Evolutionary conservation across 2,888 invertebrate genomes (phyloP).

Genomic region (Aphodius sticticus): DNA sequence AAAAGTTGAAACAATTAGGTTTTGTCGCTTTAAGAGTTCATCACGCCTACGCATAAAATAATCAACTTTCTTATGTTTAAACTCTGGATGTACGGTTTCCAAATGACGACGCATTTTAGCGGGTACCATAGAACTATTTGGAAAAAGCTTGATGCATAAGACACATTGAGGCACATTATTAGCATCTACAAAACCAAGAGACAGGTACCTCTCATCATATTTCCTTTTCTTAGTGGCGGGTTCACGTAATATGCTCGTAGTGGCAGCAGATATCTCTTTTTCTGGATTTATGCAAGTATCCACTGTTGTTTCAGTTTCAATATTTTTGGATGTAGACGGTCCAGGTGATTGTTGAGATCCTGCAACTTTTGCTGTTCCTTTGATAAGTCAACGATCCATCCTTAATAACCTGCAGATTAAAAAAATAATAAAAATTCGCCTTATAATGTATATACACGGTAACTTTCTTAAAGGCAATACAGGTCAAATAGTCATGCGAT

Average conservation of each 20-base stretch:
- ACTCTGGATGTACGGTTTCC: conserved; percentile 26
- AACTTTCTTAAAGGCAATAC: too few species aligned
- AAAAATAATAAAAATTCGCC: too few species aligned
- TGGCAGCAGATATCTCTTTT: conserved; percentile 4
- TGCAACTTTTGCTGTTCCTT: background rate
- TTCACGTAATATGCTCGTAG: conserved; percentile 4
- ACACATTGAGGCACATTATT: conserved; percentile 25
- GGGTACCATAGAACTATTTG: conserved; percentile 30
- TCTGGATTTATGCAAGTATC: conserved; percentile 4
- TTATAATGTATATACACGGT: too few species aligned
- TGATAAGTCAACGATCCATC: too few species aligned
- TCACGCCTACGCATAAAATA: conserved; percentile 19
- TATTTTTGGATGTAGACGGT: background rate
- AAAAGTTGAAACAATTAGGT: conserved; percentile 14
- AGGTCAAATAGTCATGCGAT: too few species aligned
- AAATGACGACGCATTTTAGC: conserved; percentile 26
- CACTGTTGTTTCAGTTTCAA: conserved; percentile 4
- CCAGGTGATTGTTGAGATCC: conserved; percentile 4
- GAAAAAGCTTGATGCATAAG: conserved; percentile 25
- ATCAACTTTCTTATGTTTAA: conserved; percentile 25
- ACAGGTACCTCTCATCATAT: conserved; percentile 19
- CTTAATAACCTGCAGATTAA: too few species aligned
- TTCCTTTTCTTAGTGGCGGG: conserved; percentile 20
- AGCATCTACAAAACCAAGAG: conserved; percentile 18
- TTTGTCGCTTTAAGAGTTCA: conserved; percentile 26